Percentiles rank a stretch among this genome's conserved stretches.
Evolutionary conservation across 2,113 vertebrate species (phyloP).

Genomic region (Leucosticte australis): DNA sequence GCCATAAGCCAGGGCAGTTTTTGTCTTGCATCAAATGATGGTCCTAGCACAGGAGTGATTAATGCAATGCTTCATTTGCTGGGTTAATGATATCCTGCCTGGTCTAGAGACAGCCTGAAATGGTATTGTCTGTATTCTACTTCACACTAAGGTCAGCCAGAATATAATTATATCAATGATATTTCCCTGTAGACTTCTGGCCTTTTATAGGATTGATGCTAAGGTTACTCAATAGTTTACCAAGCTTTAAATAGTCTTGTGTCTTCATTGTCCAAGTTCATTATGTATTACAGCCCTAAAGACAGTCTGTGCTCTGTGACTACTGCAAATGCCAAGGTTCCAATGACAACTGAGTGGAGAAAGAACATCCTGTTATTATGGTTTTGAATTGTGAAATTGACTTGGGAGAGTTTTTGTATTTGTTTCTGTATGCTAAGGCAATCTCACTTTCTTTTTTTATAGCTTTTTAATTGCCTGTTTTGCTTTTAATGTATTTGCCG

Average conservation of each 20-base stretch:
- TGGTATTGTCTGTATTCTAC: not conserved
- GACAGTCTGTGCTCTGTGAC: not conserved
- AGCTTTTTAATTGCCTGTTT: constrained; percentile 27
- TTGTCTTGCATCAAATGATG: constrained; percentile 7
- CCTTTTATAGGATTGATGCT: constrained; percentile 17
- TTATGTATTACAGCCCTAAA: constrained; percentile 4
- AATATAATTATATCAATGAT: constrained; percentile 11
- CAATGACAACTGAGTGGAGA: not conserved
- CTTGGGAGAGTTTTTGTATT: not conserved
- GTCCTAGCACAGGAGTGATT: not conserved
- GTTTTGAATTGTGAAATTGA: constrained; percentile 23
- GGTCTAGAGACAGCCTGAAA: constrained; percentile 1
- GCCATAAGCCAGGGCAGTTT: not conserved
- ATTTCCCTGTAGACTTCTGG: constrained; percentile 27
- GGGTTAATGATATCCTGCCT: not conserved
- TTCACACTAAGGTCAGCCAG: constrained; percentile 42
- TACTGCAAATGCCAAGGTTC: constrained; percentile 34
- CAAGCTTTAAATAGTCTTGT: constrained; percentile 7
- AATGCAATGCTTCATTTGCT: constrained; percentile 9
- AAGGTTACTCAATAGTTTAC: constrained; percentile 45
- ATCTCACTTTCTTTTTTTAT: not conserved
- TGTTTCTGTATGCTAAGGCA: constrained; percentile 27
- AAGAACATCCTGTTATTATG: constrained; percentile 5
- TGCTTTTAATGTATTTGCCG: constrained; percentile 30
- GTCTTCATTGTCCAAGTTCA: constrained; percentile 26